Percentiles rank a stretch among this genome's conserved stretches.
phyloP scores from a whole-genome alignment of 1,140 invertebrate genomes.

The Reticulitermes speratus region DNA sequence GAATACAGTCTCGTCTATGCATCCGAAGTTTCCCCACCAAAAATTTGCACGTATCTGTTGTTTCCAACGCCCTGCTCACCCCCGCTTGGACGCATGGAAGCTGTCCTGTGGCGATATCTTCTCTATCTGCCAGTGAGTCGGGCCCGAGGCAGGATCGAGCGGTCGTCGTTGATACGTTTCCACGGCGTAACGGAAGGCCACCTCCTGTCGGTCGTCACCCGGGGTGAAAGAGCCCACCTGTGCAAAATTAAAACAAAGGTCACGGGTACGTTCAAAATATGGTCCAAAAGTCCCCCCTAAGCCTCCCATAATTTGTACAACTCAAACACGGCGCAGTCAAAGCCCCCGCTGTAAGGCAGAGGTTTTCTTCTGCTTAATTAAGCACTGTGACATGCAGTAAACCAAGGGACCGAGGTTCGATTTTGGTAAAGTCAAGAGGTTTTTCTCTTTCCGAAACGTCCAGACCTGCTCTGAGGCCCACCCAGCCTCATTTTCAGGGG shows the following conservation, averaged over 20 bases:
- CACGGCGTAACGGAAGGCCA: conserved; percentile 86
- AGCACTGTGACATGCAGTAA: no score
- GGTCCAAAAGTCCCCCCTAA: neutral
- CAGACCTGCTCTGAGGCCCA: no score
- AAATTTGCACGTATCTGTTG: no score
- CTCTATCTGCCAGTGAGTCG: conserved; percentile 80
- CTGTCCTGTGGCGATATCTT: conserved; percentile 85
- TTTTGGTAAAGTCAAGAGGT: no score
- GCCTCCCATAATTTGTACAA: no score
- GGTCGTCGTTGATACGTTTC: conserved; percentile 84
- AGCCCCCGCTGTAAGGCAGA: no score
- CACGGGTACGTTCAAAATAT: neutral
- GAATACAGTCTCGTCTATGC: no score
- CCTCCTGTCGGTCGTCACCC: conserved; percentile 77
- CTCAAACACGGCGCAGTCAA: neutral
- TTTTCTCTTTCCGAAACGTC: no score
- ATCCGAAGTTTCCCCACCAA: no score
- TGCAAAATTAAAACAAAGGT: neutral
- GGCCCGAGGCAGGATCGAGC: conserved; percentile 76
- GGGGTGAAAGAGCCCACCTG: conserved; percentile 90
- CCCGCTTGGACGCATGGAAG: conserved; percentile 87
- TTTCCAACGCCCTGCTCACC: conserved; percentile 55
- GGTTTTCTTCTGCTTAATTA: no score
- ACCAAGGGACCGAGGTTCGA: no score
- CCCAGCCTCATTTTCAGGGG: no score